Evolutionary conservation across 2,113 vertebrate genomes (phyloP).

Genomic region (human (Homo sapiens)): DNA sequence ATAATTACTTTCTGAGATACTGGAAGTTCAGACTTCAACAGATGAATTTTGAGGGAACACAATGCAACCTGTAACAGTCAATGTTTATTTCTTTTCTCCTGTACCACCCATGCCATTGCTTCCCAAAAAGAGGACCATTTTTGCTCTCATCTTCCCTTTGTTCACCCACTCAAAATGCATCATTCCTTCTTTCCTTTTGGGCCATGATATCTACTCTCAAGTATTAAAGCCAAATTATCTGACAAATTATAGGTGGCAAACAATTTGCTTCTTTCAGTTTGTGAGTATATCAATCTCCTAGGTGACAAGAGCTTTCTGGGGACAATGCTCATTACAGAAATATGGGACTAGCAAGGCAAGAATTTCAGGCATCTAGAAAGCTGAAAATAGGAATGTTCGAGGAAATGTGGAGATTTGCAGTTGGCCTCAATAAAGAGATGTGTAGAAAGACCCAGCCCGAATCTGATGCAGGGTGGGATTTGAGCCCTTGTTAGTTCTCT

Average conservation of each 20-base stretch:
- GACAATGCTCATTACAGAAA: neutral
- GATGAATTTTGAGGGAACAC: neutral
- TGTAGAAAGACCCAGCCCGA: neutral
- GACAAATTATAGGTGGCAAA: neutral
- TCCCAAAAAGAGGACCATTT: neutral
- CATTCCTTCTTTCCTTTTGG: neutral
- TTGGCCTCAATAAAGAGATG: neutral
- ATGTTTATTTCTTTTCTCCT: neutral
- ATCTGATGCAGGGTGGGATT: rapidly evolving
- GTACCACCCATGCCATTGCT: rapidly evolving
- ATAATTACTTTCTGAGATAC: neutral
- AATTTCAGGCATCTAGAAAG: neutral
- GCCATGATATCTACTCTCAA: neutral
- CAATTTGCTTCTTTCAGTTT: neutral
- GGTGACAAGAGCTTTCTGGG: neutral
- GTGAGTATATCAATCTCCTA: neutral
- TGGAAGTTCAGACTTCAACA: neutral
- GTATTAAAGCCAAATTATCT: neutral
- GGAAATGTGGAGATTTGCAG: neutral
- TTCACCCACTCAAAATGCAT: neutral
- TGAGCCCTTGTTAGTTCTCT: neutral
- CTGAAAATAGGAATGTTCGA: neutral
- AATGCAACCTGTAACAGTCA: neutral
- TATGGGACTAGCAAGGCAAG: neutral
- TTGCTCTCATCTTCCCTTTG: neutral